Base-by-base conservation (phyloP, 1,140 invertebrate genomes). In the Tetramorium alpestre region DNA sequence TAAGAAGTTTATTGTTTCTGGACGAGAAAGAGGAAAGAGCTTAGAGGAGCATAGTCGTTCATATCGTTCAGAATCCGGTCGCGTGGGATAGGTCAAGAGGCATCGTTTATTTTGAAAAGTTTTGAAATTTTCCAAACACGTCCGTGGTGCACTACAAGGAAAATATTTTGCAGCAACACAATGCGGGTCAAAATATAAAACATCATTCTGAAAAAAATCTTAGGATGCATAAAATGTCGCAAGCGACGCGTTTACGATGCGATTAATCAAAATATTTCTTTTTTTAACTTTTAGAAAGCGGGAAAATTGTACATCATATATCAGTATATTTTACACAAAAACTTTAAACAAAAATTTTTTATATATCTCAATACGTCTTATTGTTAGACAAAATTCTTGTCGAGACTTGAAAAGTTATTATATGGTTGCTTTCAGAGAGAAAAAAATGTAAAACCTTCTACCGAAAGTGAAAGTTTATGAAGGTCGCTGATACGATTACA, bases 1-100 rank as follows among this genome's bases (percentile, higher is more conserved):
- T 88, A 56, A 72, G 80, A 60, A 54, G 91, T 93, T 93, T 93
- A 92, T 93, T 93, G 92, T 92, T 92, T 92, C 86, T 91, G 86
- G 62, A 51, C 25, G 72, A 85, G 64, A 88, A 88, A 86, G 85
- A 90, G 82, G 58, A 87, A 51, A 80, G 16, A 33, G 28, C 22
- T 65, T 58, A 60, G 67, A 78, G 54, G 81, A 44, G 25, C 28
- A 41, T 25, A 41, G 33, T 69, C 58, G 76, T 67, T 78, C 87
- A 73, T 87, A 88, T 77, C 33, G 58, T 49, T 56, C 70, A 56
- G 56, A 67, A 75, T 82, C 73, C 85, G 67, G 81, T 88, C 69
- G 65, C 72, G 78, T 92, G 62, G 86, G 89, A 90, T 93, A 93
- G 93, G 93, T 93, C 92, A 93, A 87, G 89, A 51, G 25, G 47